Evolutionary conservation across 2,797 vertebrate genomes (phyloP).

Genomic region (Kryptolebias ocellatus): DNA sequence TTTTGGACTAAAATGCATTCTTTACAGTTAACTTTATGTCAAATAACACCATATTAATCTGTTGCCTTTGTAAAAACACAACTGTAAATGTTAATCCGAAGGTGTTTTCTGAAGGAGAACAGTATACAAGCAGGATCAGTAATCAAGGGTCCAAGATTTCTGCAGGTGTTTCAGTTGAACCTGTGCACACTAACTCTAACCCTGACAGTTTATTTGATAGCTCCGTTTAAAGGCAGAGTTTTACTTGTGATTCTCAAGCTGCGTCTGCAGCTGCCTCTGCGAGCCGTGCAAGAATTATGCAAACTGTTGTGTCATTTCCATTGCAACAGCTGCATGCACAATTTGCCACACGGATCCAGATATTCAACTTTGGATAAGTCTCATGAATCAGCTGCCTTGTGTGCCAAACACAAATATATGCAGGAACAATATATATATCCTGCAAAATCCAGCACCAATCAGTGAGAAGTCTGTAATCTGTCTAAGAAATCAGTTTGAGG

Average conservation of each 20-base stretch:
- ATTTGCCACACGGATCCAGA: constrained; percentile 3
- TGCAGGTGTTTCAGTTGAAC: no score
- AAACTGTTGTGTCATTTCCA: neutral
- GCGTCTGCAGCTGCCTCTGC: neutral
- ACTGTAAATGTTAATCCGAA: no score
- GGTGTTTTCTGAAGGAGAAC: no score
- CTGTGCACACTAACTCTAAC: neutral
- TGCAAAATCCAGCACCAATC: neutral
- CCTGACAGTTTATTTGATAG: no score
- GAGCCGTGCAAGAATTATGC: neutral
- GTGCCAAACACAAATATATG: constrained; percentile 6
- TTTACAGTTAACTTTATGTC: no score
- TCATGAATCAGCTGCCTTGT: neutral
- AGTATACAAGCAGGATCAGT: no score
- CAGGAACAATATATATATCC: neutral
- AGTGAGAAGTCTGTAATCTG: constrained; percentile 1
- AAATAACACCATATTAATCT: no score
- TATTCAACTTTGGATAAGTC: neutral
- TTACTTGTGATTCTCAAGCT: neutral
- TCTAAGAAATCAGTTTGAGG: neutral
- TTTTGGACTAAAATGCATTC: no score
- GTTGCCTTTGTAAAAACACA: no score
- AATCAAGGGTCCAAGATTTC: no score
- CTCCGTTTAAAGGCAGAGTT: neutral
- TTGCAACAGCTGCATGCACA: neutral